These are phyloP conservation scores for Flabesymbios commensalis DNA, from an alignment of 2,888 invertebrate genomes.

Conservation along the genomic window DNA sequence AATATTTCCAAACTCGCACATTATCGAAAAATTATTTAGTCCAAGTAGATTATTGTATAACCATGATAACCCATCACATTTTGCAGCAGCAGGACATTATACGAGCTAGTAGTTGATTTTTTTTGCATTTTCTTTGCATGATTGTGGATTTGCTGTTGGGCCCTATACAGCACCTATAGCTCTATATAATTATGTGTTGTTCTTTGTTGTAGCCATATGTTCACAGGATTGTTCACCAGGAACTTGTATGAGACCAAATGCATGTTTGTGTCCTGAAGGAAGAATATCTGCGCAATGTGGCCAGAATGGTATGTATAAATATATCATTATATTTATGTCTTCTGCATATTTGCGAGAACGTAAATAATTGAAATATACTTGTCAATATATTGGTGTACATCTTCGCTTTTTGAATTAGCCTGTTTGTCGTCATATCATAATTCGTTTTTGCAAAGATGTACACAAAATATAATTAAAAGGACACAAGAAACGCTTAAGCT, in stretches of 20 bases:
- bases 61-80: too few species aligned
- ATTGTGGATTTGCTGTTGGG: too few species aligned
- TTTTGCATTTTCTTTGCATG: too few species aligned
- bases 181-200: too few species aligned
- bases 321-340: background rate
- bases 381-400: background rate
- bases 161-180: too few species aligned
- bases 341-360: background rate
- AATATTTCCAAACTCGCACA: too few species aligned
- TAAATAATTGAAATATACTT: background rate
- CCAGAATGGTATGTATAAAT: background rate
- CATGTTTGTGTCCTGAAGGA: conserved; percentile 75
- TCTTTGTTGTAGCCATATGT: conserved; percentile 70
- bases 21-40: too few species aligned
- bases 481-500: background rate
- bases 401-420: background rate
- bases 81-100: too few species aligned
- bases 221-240: conserved; percentile 75
- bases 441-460: too few species aligned
- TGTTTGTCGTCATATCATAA: too few species aligned
- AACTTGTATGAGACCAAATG: conserved; percentile 78
- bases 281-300: conserved; percentile 32
- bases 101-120: too few species aligned
- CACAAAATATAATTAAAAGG: background rate
- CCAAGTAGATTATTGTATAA: too few species aligned